These are phyloP conservation scores for Beroe forskalii DNA, from an alignment of 37 sponge, comb jelly and placozoan genomes.

Conservation along the genomic window DNA sequence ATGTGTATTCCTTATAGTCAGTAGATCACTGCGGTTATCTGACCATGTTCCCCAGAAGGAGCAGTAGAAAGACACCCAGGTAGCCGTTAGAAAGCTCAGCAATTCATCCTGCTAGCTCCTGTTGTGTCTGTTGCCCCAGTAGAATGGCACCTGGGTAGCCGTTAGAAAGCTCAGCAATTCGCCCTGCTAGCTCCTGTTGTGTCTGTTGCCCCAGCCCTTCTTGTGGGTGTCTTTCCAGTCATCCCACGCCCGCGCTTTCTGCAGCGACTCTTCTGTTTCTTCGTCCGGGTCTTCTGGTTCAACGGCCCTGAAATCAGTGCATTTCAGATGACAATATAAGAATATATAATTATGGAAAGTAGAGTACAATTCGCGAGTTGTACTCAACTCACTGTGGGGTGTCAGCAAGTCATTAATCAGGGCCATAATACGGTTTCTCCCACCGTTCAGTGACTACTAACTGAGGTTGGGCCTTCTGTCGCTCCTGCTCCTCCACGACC, in stretches of 20 bases:
- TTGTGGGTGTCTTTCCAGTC: conserved; percentile 50
- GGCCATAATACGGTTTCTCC: too few species aligned
- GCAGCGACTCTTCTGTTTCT: conserved; percentile 48
- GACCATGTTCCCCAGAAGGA: too few species aligned
- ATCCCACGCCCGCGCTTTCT: conserved; percentile 52
- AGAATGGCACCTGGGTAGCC: too few species aligned
- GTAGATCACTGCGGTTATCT: too few species aligned
- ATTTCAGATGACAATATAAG: not conserved
- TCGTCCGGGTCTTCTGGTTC: conserved; percentile 63
- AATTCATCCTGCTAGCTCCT: too few species aligned
- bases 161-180: too few species aligned
- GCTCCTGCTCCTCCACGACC: conserved; percentile 5
- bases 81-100: too few species aligned
- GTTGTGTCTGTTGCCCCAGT: conserved; percentile 61
- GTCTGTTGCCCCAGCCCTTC: conserved; percentile 52
- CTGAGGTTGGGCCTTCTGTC: not conserved
- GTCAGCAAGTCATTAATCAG: not conserved
- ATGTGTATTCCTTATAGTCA: too few species aligned
- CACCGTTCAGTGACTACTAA: not conserved
- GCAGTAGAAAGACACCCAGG: too few species aligned
- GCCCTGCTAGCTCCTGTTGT: conserved; percentile 62
- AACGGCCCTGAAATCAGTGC: not conserved
- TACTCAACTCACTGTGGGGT: not conserved
- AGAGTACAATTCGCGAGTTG: too few species aligned
- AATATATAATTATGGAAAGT: too few species aligned